A percentile compares a stretch with the other conserved stretches of the same genome.
These are phyloP conservation scores for Galaxias olidus DNA, from an alignment of 2,797 vertebrate species.

Conservation along the genomic window DNA sequence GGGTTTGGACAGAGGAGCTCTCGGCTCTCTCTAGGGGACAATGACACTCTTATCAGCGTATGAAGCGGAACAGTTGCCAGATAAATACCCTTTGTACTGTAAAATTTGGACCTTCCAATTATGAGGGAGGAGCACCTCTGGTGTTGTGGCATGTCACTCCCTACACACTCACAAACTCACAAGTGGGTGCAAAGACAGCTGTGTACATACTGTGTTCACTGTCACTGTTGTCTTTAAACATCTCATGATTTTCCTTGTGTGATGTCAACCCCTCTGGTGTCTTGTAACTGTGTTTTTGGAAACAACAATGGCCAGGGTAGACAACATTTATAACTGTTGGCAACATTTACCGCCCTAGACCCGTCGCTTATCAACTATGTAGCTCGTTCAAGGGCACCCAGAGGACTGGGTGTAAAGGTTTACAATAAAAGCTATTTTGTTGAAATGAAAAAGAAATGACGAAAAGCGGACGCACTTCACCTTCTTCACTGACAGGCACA, in stretches of 20 bases:
- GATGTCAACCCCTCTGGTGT: too few relatives aligned
- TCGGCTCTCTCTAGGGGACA: slow-evolving; percentile 40
- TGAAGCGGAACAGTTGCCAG: slow-evolving; percentile 48
- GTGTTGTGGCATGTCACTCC: slow-evolving; percentile 17
- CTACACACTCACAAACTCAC: slow-evolving; percentile 19
- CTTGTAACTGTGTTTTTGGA: too few relatives aligned
- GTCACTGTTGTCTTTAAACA: too few relatives aligned
- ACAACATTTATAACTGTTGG: too few relatives aligned
- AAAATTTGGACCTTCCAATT: slow-evolving; percentile 22
- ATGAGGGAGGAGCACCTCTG: not conserved
- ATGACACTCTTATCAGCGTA: slow-evolving; percentile 57
- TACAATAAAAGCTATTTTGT: slow-evolving; percentile 23
- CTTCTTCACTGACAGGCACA: not conserved
- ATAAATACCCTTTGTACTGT: slow-evolving; percentile 50
- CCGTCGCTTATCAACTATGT: slow-evolving; percentile 36
- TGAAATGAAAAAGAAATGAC: slow-evolving; percentile 26
- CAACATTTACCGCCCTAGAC: not conserved
- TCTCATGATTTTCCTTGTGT: too few relatives aligned
- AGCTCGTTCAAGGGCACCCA: slow-evolving; percentile 42
- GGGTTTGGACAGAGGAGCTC: slow-evolving; percentile 39
- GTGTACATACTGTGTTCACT: too few relatives aligned
- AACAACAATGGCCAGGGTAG: too few relatives aligned
- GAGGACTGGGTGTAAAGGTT: slow-evolving; percentile 45
- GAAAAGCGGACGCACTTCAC: slow-evolving; percentile 23
- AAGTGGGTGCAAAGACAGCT: too few relatives aligned